phyloP scores from a whole-genome alignment of 2,797 vertebrate genomes.

The Channallabes apus region DNA sequence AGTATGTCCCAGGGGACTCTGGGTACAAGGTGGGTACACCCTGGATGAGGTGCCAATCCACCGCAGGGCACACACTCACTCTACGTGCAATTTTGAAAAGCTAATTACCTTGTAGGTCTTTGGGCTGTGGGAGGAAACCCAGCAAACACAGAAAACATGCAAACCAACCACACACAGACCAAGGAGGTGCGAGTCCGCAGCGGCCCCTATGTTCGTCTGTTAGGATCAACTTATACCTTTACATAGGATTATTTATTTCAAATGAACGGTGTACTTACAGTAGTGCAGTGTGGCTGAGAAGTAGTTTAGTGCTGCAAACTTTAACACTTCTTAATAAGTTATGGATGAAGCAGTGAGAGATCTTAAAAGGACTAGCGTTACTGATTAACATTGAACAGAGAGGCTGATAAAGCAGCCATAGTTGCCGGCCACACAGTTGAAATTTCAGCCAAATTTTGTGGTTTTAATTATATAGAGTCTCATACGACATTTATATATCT shows the following conservation, averaged over 20 bases:
- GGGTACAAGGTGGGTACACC: too few species aligned
- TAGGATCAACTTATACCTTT: neutral
- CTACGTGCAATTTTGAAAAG: too few species aligned
- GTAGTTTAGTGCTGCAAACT: neutral
- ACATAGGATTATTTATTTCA: neutral
- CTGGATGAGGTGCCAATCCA: too few species aligned
- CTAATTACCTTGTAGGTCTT: too few species aligned
- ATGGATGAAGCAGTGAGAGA: neutral
- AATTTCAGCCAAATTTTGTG: neutral
- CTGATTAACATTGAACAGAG: neutral
- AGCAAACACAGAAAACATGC: too few species aligned
- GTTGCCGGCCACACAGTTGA: neutral
- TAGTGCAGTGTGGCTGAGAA: neutral
- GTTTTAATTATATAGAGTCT: neutral
- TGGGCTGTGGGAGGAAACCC: too few species aligned
- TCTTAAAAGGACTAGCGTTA: neutral
- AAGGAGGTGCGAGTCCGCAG: too few species aligned
- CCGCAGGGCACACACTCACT: too few species aligned
- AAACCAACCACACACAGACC: neutral
- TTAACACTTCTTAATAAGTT: neutral
- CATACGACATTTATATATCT: neutral
- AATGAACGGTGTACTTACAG: neutral
- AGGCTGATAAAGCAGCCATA: neutral
- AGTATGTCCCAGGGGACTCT: too few species aligned
- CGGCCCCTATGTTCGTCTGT: neutral